phyloP scores from a whole-genome alignment of 92 coral and sea anemone genomes.

The Epizoanthus ramosus region DNA sequence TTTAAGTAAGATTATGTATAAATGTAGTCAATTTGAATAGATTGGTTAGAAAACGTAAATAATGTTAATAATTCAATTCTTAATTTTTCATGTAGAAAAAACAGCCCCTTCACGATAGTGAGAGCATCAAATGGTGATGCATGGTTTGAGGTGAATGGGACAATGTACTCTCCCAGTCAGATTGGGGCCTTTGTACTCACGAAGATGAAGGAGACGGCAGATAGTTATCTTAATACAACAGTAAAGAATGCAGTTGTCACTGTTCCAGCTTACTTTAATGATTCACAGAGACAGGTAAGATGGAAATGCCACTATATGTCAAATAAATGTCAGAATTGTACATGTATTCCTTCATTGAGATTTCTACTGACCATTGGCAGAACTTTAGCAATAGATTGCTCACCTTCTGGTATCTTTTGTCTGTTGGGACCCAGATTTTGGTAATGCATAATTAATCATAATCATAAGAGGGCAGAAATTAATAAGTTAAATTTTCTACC shows the following conservation, averaged over 20 bases:
- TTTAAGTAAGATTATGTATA: neutral
- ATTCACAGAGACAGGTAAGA: constrained; percentile 94
- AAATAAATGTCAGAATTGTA: no score
- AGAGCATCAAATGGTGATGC: constrained; percentile 96
- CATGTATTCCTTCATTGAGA: no score
- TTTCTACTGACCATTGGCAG: no score
- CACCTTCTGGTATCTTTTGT: neutral
- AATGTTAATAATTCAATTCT: no score
- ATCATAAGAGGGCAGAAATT: neutral
- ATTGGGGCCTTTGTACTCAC: constrained; percentile 93
- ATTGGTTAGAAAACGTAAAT: no score
- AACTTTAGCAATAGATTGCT: no score
- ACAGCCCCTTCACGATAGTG: constrained; percentile 77
- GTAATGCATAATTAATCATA: neutral
- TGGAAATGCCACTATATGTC: no score
- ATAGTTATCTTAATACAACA: constrained; percentile 78
- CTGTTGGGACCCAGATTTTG: no score
- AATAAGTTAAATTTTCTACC: no score
- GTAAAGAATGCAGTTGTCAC: constrained; percentile 93
- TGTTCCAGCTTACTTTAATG: constrained; percentile 95
- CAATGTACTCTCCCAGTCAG: constrained; percentile 94
- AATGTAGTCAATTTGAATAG: neutral
- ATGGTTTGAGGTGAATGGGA: constrained; percentile 94
- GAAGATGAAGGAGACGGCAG: constrained; percentile 96
- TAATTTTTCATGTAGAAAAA: constrained; percentile 56